Evolutionary conservation across 2,888 invertebrate species (phyloP).

Genomic region (Monoplex corrugatus): DNA sequence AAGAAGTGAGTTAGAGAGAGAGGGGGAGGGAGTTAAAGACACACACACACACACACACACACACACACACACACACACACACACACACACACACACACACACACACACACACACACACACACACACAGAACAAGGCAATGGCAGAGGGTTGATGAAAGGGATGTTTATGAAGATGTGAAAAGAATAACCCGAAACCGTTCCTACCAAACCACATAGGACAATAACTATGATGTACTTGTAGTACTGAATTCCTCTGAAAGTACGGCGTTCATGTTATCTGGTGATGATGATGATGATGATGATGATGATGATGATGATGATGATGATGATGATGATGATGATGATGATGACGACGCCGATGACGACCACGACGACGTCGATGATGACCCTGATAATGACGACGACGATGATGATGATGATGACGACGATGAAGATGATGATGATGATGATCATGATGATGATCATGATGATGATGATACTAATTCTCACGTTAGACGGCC

Average conservation of each 20-base stretch:
- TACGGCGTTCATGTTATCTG: not conserved
- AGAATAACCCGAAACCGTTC: not conserved
- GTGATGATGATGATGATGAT: not conserved
- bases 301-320: conserved; percentile 39
- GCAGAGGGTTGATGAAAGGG: no score
- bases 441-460: not conserved
- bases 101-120: not conserved
- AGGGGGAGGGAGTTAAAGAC: no score
- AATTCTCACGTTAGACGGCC: no score
- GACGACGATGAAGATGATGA: not conserved
- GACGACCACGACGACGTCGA: no score
- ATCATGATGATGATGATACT: not conserved
- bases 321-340: conserved; percentile 8
- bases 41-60: not conserved
- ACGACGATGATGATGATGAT: not conserved
- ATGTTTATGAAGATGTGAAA: not conserved
- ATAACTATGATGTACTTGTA: no score
- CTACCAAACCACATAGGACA: no score
- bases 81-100: not conserved
- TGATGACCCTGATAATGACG: not conserved
- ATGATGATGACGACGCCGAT: not conserved
- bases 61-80: not conserved
- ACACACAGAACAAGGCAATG: not conserved
- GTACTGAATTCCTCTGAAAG: no score
- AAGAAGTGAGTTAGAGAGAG: no score